Evolutionary conservation across 2,797 vertebrate species (phyloP).

Genomic region (Epinephelus awoara): DNA sequence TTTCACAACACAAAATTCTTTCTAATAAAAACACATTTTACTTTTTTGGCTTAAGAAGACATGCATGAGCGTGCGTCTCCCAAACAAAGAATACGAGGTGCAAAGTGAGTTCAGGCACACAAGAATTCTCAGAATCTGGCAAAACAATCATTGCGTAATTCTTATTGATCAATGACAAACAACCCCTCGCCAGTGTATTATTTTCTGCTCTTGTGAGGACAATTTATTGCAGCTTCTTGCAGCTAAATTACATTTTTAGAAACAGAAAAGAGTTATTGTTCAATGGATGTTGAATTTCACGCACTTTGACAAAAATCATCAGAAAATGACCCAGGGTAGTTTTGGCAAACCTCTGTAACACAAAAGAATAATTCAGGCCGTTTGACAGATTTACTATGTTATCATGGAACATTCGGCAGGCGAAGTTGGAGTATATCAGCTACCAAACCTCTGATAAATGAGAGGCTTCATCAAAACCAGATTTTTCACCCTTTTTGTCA

Average conservation of each 20-base stretch:
- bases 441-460: conserved; percentile 39
- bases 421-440: conserved; percentile 34
- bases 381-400: conserved; percentile 56
- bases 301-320: neutral
- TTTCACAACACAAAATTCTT: conserved; percentile 9
- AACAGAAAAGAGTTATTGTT: neutral
- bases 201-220: neutral
- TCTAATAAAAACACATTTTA: neutral
- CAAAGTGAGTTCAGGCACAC: conserved; percentile 12
- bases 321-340: neutral
- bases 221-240: conserved; percentile 2
- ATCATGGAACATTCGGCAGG: conserved; percentile 41
- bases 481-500: conserved; percentile 36
- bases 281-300: conserved; percentile 12
- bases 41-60: conserved; percentile 9
- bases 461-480: conserved; percentile 51
- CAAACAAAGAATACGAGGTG: conserved; percentile 9
- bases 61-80: neutral
- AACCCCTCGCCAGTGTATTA: neutral
- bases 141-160: conserved; percentile 5
- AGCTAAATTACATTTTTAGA: conserved; percentile 7
- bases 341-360: conserved; percentile 35
- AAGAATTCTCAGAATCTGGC: conserved; percentile 27
- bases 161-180: conserved; percentile 27
- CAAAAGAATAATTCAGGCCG: conserved; percentile 39